A percentile compares a stretch with the other conserved stretches of the same genome.
Conservation (phyloP, 2,113 vertebrate genomes). For the Dipodomys stephensi region DNA sequence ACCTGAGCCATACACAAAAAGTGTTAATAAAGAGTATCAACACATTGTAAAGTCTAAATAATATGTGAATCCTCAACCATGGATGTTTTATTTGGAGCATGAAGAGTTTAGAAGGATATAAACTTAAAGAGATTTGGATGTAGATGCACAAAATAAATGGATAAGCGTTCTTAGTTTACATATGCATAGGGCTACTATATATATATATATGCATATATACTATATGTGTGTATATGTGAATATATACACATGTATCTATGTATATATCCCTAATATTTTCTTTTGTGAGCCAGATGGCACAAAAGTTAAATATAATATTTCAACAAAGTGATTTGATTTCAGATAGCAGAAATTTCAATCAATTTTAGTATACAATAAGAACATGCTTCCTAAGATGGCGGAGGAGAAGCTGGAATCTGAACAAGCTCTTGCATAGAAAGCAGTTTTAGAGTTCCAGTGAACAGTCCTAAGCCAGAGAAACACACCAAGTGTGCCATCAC, state of each 20-base stretch:
- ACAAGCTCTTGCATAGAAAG: too few relatives aligned
- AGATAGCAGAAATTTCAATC: not conserved
- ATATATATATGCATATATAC: not conserved
- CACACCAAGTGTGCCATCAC: too few relatives aligned
- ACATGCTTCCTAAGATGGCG: too few relatives aligned
- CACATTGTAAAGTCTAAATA: not conserved
- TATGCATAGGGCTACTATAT: not conserved
- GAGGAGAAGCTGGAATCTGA: too few relatives aligned
- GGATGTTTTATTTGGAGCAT: not conserved
- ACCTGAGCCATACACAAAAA: not conserved
- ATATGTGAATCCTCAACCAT: not conserved
- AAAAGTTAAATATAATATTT: conserved; percentile 28
- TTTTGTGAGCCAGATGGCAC: not conserved
- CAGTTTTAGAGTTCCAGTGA: too few relatives aligned
- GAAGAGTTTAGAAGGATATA: not conserved
- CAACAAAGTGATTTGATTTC: conserved; percentile 7
- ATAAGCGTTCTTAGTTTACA: not conserved
- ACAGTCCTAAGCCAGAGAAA: too few relatives aligned
- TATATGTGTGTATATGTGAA: not conserved
- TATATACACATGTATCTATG: not conserved
- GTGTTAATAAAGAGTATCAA: not conserved
- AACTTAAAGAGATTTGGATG: not conserved
- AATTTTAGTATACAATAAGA: not conserved
- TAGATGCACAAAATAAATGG: not conserved
- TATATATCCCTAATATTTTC: not conserved